phyloP scores from a whole-genome alignment of 1,140 invertebrate species.

The Drosophila rhopaloa region DNA sequence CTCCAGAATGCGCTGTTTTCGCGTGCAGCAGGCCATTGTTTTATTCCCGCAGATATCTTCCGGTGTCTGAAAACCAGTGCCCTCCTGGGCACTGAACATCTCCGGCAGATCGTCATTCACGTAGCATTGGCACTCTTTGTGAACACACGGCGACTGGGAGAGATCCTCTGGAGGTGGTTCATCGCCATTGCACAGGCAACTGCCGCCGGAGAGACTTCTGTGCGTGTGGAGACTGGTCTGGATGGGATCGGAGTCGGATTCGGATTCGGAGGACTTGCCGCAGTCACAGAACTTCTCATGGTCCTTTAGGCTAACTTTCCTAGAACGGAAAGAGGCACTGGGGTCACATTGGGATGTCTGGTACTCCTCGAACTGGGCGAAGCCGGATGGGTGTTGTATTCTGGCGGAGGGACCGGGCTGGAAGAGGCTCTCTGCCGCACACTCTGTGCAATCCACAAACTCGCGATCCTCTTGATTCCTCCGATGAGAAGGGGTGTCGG shows the following conservation, averaged over 20 bases:
- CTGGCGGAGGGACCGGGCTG: slow-evolving; percentile 1
- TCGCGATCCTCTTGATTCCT: no score
- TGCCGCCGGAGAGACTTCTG: slow-evolving; percentile 5
- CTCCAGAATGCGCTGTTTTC: slow-evolving; percentile 29
- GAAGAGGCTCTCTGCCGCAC: not conserved
- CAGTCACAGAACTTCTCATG: slow-evolving; percentile 13
- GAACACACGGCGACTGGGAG: not conserved
- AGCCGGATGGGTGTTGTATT: slow-evolving; percentile 15
- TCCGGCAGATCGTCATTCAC: not conserved
- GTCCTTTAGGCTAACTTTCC: not conserved
- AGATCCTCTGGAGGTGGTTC: not conserved
- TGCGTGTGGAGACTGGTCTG: slow-evolving; percentile 20
- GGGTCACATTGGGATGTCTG: not conserved
- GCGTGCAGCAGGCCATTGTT: not conserved
- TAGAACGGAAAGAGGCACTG: not conserved
- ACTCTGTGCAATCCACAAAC: not conserved
- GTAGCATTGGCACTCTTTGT: slow-evolving; percentile 1
- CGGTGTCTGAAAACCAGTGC: slow-evolving; percentile 1
- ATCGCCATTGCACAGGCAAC: slow-evolving; percentile 9
- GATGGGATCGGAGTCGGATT: not conserved
- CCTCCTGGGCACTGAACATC: slow-evolving; percentile 1
- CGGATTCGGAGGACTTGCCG: no score
- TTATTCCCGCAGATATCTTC: not conserved
- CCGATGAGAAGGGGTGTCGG: not conserved
- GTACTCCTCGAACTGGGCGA: not conserved